Conservation (phyloP, 92 coral and sea anemone species). For the Epizoanthus fatuus region DNA sequence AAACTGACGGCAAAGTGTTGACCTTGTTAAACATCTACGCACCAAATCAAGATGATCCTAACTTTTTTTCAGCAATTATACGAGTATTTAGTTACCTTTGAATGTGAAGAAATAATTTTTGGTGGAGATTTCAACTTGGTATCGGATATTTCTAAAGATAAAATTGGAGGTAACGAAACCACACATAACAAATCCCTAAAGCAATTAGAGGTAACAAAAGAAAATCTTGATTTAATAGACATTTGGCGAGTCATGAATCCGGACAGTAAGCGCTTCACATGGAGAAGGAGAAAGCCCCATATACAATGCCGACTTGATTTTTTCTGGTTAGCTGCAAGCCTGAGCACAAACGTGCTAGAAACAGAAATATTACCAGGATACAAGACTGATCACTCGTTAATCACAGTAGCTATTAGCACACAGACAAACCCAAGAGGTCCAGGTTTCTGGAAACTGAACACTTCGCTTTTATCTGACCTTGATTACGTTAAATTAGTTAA, state of each 20-base stretch:
- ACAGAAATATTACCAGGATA: slow-evolving; percentile 48
- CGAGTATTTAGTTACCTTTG: not conserved
- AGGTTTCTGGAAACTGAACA: slow-evolving; percentile 42
- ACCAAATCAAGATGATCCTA: slow-evolving; percentile 20
- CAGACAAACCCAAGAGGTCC: slow-evolving; percentile 41
- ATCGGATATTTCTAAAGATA: slow-evolving; percentile 34
- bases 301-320: slow-evolving; percentile 28
- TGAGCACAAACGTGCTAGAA: slow-evolving; percentile 28
- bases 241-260: slow-evolving; percentile 30
- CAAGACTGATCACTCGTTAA: slow-evolving; percentile 39
- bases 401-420: not conserved
- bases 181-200: slow-evolving; percentile 32
- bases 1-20: slow-evolving; percentile 14
- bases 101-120: slow-evolving; percentile 4
- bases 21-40: slow-evolving; percentile 10
- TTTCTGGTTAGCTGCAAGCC: slow-evolving; percentile 15
- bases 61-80: not conserved
- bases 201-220: not conserved
- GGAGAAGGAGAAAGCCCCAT: slow-evolving; percentile 37
- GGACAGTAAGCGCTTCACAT: slow-evolving; percentile 23
- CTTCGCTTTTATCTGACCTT: slow-evolving; percentile 3
- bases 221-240: slow-evolving; percentile 8
- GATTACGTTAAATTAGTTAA: slow-evolving; percentile 17
- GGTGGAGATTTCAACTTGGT: slow-evolving; percentile 23
- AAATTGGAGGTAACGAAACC: slow-evolving; percentile 27